Conservation (phyloP, 2,113 vertebrate species). For the Dicentrarchus labrax region DNA sequence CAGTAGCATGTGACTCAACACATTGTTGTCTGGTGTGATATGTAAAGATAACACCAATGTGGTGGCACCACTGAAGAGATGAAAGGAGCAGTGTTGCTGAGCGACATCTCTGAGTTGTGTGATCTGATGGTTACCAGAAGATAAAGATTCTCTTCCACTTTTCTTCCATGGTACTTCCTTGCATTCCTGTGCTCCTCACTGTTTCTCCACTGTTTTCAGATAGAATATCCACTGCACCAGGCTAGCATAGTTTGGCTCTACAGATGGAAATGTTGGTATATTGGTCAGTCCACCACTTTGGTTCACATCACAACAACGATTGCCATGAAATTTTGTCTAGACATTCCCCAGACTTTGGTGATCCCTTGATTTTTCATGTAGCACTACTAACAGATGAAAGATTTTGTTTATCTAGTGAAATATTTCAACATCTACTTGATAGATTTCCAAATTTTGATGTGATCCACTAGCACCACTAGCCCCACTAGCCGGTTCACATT, state of each 20-base stretch:
- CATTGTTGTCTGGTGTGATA: slow-evolving; percentile 63
- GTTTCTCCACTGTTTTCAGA: slow-evolving; percentile 28
- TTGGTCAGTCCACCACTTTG: not conserved
- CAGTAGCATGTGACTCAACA: slow-evolving; percentile 63
- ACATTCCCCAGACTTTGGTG: not conserved
- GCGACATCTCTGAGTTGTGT: slow-evolving; percentile 29
- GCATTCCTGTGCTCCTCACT: slow-evolving; percentile 34
- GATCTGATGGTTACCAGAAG: slow-evolving; percentile 48
- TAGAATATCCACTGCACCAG: slow-evolving; percentile 16
- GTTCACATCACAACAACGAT: not conserved
- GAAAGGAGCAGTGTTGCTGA: slow-evolving; percentile 51
- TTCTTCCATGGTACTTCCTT: not conserved
- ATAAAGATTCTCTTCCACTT: slow-evolving; percentile 15
- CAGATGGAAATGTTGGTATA: not conserved
- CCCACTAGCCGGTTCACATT: not conserved
- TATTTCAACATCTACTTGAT: not conserved
- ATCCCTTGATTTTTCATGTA: not conserved
- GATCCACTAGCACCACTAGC: not conserved
- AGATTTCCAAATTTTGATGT: not conserved
- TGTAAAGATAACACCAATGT: slow-evolving; percentile 51
- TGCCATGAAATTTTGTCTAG: not conserved
- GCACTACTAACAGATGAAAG: too few species aligned
- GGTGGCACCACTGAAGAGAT: slow-evolving; percentile 42
- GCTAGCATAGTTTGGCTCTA: not conserved
- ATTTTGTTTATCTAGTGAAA: not conserved